Evolutionary conservation across 2,888 invertebrate genomes (phyloP).

Genomic region (Stenurella melanura): DNA sequence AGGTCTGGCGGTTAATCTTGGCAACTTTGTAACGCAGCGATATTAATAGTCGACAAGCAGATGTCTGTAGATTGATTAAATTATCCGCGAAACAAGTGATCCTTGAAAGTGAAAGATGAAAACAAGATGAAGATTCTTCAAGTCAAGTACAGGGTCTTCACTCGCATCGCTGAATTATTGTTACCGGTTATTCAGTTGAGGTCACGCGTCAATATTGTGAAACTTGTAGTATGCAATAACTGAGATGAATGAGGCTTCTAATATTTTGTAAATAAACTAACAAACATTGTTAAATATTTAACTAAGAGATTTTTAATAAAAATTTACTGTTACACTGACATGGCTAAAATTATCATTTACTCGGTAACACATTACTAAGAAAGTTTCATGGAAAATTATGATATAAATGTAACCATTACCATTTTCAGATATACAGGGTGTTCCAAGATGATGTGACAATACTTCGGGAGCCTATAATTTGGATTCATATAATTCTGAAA

Average conservation of each 20-base stretch:
- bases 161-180: conserved; percentile 31
- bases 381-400: too few species aligned
- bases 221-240: not conserved
- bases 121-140: conserved; percentile 39
- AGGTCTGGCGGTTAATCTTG: conserved; percentile 29
- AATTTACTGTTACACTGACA: too few species aligned
- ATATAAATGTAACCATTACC: too few species aligned
- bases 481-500: too few species aligned
- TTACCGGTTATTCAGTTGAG: conserved; percentile 24
- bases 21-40: conserved; percentile 6
- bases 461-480: too few species aligned
- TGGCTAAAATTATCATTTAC: too few species aligned
- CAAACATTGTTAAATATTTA: too few species aligned
- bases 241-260: not conserved
- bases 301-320: too few species aligned
- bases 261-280: too few species aligned
- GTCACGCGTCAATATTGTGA: conserved; percentile 26
- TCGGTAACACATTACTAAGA: too few species aligned
- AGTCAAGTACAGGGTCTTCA: conserved; percentile 49
- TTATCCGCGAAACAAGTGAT: not conserved
- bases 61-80: conserved; percentile 8
- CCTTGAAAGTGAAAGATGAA: conserved; percentile 47
- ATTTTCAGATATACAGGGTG: too few species aligned
- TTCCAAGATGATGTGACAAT: too few species aligned
- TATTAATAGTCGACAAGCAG: conserved; percentile 17